Evolutionary conservation across 2,888 invertebrate species (phyloP).

Genomic region (Lasioglossum zephyrum): DNA sequence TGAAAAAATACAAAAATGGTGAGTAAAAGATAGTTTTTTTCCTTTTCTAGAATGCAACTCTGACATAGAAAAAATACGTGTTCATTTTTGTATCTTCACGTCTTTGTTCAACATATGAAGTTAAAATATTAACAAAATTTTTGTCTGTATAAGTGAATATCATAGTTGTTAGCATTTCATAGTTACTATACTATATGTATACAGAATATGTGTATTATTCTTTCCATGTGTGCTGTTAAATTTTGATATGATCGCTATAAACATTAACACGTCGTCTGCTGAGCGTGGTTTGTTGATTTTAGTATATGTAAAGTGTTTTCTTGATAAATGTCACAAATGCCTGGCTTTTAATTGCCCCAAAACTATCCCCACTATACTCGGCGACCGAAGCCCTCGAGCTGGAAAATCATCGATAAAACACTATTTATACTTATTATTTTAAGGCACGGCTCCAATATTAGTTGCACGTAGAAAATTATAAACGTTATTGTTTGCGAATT

Average conservation of each 20-base stretch:
- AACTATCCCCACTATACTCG: too few species aligned
- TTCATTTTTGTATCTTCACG: neutral
- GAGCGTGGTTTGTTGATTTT: too few species aligned
- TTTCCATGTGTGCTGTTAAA: neutral
- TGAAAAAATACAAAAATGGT: conserved; percentile 81
- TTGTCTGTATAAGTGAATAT: neutral
- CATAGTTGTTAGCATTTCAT: neutral
- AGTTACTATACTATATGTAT: neutral
- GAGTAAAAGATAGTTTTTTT: neutral
- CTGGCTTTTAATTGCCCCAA: too few species aligned
- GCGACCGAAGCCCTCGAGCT: too few species aligned
- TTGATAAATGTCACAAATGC: too few species aligned
- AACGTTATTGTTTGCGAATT: neutral
- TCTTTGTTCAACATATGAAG: neutral
- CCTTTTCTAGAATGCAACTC: neutral
- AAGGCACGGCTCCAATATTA: too few species aligned
- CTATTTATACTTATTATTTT: too few species aligned
- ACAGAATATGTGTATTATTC: neutral
- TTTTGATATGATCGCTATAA: neutral
- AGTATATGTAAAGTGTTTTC: too few species aligned
- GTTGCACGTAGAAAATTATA: neutral
- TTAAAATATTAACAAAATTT: neutral
- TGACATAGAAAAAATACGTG: neutral
- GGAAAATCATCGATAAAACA: too few species aligned
- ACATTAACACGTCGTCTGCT: neutral